Evolutionary conservation across 2,113 vertebrate species (phyloP).

Genomic region (Etia nguti): DNA sequence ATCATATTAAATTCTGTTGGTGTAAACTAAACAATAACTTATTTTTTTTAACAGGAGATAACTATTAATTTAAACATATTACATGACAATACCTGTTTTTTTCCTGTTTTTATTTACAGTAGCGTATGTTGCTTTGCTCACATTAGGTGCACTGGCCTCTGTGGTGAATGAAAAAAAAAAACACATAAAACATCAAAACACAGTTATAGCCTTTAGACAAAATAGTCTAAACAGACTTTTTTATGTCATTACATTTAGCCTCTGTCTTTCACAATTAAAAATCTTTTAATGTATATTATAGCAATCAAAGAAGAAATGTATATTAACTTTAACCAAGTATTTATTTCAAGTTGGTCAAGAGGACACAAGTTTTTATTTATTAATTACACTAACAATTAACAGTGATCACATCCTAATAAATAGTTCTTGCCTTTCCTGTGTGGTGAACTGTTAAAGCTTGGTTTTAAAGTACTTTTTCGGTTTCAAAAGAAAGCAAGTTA

Average conservation of each 20-base stretch:
- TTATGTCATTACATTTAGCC: background rate
- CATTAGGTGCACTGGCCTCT: background rate
- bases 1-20: background rate
- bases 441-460: fast-evolving
- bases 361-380: background rate
- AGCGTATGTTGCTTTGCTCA: background rate
- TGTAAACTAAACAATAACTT: background rate
- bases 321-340: background rate
- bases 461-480: background rate
- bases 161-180: background rate
- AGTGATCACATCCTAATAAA: background rate
- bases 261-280: background rate
- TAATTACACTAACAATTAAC: background rate
- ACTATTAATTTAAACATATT: background rate
- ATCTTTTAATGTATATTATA: fast-evolving
- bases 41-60: background rate
- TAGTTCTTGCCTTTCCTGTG: fast-evolving
- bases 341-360: background rate
- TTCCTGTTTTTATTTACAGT: background rate
- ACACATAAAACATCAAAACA: background rate
- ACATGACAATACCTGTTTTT: background rate
- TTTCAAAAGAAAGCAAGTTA: background rate
- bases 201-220: background rate
- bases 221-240: background rate
- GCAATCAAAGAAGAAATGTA: too few relatives aligned